Evolutionary conservation across 2,113 vertebrate genomes (phyloP).

Genomic region (Chroicocephalus ridibundus): DNA sequence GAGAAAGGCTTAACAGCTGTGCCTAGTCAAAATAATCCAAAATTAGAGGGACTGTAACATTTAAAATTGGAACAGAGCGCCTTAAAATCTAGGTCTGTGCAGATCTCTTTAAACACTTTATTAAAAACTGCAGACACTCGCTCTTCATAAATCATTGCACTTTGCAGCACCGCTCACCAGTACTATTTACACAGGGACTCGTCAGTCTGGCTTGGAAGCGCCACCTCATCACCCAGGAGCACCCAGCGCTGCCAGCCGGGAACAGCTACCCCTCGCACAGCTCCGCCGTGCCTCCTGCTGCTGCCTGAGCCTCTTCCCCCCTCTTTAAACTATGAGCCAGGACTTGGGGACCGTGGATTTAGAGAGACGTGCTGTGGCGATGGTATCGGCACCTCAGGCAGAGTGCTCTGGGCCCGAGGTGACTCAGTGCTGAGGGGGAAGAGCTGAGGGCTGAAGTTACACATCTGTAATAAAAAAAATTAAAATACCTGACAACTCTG

Average conservation of each 20-base stretch:
- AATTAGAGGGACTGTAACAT: conserved; percentile 55
- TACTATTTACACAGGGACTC: conserved; percentile 54
- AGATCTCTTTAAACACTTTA: conserved; percentile 45
- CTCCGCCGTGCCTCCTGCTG: not conserved
- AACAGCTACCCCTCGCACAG: not conserved
- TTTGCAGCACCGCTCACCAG: conserved; percentile 35
- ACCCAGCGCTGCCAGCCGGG: conserved; percentile 7
- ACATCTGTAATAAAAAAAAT: not conserved
- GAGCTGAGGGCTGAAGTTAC: not conserved
- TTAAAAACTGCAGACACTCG: conserved; percentile 49
- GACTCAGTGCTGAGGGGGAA: not conserved
- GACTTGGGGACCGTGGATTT: not conserved
- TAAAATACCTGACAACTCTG: not conserved
- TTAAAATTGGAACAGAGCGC: conserved; percentile 40
- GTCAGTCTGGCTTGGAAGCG: conserved; percentile 45
- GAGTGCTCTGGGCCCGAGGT: accelerated
- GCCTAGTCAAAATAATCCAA: conserved; percentile 50
- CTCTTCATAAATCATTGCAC: conserved; percentile 50
- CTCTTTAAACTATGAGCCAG: accelerated
- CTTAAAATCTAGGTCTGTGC: conserved; percentile 18
- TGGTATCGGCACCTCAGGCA: not conserved
- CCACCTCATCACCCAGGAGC: conserved; percentile 40
- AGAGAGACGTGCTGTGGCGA: accelerated
- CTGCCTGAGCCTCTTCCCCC: not conserved
- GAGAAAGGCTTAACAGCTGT: conserved; percentile 31